These are phyloP conservation scores for Chaetogeoica ovagalla DNA, from an alignment of 2,888 invertebrate genomes.

Conservation along the genomic window DNA sequence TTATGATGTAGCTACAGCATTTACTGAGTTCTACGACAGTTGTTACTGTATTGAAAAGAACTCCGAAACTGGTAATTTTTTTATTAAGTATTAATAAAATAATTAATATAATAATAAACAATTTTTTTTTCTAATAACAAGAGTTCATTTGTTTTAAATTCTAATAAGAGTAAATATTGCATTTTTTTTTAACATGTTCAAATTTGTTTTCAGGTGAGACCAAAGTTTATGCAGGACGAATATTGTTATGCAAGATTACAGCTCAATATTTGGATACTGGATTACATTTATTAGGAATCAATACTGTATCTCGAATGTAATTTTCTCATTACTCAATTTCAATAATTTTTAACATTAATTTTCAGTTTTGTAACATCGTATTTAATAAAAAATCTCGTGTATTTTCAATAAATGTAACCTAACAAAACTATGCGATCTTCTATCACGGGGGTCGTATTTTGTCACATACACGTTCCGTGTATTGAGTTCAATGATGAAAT, in stretches of 20 bases:
- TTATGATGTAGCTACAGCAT: slow-evolving; percentile 89
- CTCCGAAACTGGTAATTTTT: slow-evolving; percentile 58
- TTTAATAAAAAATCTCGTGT: too few species aligned
- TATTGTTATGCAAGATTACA: slow-evolving; percentile 90
- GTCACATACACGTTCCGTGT: too few species aligned
- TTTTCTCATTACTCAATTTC: not conserved
- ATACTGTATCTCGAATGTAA: slow-evolving; percentile 90
- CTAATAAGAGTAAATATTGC: not conserved
- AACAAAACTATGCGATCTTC: too few species aligned
- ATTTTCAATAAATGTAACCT: too few species aligned
- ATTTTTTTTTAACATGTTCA: not conserved
- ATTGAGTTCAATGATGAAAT: too few species aligned
- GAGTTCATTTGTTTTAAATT: not conserved
- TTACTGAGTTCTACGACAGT: slow-evolving; percentile 95
- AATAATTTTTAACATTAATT: too few species aligned
- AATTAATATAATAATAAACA: too few species aligned
- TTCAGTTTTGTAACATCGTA: too few species aligned
- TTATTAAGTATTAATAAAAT: not conserved
- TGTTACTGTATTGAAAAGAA: slow-evolving; percentile 98
- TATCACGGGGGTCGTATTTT: too few species aligned
- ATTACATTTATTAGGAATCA: slow-evolving; percentile 88
- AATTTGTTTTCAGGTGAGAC: slow-evolving; percentile 67
- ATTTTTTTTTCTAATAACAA: too few species aligned
- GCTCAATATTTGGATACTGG: slow-evolving; percentile 84
- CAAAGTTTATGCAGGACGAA: slow-evolving; percentile 81